Percentiles rank a stretch among this genome's conserved stretches.
These are phyloP conservation scores for Nannobrachium achirus DNA, from an alignment of 2,113 vertebrate genomes.

Conservation along the genomic window DNA sequence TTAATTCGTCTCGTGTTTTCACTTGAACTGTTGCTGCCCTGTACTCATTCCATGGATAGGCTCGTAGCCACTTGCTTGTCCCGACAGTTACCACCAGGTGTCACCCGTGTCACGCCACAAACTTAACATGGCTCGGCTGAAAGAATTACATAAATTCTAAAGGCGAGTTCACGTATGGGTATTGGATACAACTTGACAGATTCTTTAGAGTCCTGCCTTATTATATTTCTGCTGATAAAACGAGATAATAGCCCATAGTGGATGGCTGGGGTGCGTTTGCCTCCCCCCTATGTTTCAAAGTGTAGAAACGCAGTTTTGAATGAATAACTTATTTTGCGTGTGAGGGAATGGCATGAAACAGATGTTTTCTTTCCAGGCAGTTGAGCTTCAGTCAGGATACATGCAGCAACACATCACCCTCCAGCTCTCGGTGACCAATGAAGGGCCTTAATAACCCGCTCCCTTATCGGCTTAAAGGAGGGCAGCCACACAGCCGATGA, in stretches of 20 bases:
- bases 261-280: neutral
- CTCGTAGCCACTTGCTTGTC: neutral
- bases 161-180: neutral
- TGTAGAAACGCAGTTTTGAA: too few relatives aligned
- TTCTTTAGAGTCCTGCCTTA: too few relatives aligned
- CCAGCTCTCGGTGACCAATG: neutral
- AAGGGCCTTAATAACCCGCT: conserved; percentile 2
- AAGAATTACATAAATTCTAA: conserved; percentile 36
- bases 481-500: neutral
- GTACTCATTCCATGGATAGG: too few relatives aligned
- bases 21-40: too few relatives aligned
- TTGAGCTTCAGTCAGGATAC: neutral
- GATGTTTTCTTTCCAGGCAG: neutral
- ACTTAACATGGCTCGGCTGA: neutral
- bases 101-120: conserved; percentile 4
- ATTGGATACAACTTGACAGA: too few relatives aligned
- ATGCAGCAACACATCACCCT: neutral
- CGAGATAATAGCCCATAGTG: too few relatives aligned
- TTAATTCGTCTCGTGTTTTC: too few relatives aligned
- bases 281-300: neutral
- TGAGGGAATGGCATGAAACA: neutral
- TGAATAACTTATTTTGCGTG: neutral
- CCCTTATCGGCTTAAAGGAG: conserved; percentile 33
- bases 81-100: conserved; percentile 35
- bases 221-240: too few relatives aligned